phyloP scores from a whole-genome alignment of 2,888 invertebrate genomes.

The Drosophila kuntzei region DNA sequence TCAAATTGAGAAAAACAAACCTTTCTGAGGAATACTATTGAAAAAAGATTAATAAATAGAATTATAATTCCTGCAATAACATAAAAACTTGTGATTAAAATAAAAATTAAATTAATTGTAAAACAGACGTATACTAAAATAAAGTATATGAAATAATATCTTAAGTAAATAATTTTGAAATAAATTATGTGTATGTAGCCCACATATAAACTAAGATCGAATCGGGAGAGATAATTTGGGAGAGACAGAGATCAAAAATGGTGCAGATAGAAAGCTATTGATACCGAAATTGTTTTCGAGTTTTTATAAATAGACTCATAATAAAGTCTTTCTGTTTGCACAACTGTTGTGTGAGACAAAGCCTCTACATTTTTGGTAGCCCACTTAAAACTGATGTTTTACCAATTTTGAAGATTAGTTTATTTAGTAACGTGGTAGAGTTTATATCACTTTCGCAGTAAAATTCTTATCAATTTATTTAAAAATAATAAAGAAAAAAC shows the following conservation, averaged over 20 bases:
- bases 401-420: neutral
- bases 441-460: neutral
- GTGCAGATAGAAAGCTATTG: neutral
- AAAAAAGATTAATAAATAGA: too few relatives aligned
- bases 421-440: neutral
- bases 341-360: conserved; percentile 6
- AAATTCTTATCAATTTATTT: neutral
- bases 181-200: too few relatives aligned
- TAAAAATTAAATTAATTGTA: too few relatives aligned
- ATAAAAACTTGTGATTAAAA: too few relatives aligned
- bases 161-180: too few relatives aligned
- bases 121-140: too few relatives aligned
- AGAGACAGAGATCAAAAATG: neutral
- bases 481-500: neutral
- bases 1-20: too few relatives aligned
- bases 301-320: neutral
- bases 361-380: neutral
- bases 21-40: too few relatives aligned
- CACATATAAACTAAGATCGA: too few relatives aligned
- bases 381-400: neutral
- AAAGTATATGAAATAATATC: too few relatives aligned
- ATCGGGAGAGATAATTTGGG: neutral
- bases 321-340: neutral
- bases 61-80: too few relatives aligned
- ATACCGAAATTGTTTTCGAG: neutral